phyloP scores from a whole-genome alignment of 2,113 vertebrate species.

The Dasyprocta punctata region DNA sequence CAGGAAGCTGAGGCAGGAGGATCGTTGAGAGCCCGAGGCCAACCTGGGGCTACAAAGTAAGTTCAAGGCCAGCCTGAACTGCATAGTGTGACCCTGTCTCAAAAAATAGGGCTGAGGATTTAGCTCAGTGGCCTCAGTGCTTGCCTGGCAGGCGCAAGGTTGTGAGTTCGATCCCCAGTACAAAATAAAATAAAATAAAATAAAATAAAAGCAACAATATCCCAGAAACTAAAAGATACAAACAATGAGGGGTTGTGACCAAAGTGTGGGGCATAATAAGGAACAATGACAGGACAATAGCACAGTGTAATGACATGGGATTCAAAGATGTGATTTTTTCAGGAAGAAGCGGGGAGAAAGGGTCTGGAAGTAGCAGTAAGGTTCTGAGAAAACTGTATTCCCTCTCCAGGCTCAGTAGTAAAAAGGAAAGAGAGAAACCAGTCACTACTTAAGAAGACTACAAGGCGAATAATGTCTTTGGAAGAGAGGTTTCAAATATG shows the following conservation, averaged over 20 bases:
- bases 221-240: slow-evolving; percentile 31
- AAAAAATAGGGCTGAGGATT: too few species aligned
- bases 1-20: too few species aligned
- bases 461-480: background rate
- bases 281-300: background rate
- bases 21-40: too few species aligned
- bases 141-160: too few species aligned
- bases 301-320: background rate
- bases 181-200: too few species aligned
- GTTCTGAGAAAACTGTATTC: background rate
- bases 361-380: background rate
- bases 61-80: too few species aligned
- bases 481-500: background rate
- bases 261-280: background rate
- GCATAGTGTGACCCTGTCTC: too few species aligned
- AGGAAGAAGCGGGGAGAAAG: background rate
- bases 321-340: slow-evolving; percentile 4
- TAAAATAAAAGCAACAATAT: slow-evolving; percentile 2
- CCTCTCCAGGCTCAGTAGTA: background rate
- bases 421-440: background rate
- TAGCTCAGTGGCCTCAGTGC: too few species aligned
- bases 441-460: background rate
- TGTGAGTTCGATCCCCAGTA: too few species aligned
- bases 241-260: background rate
- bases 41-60: too few species aligned